Percentiles rank a stretch among this genome's conserved stretches.
Evolutionary conservation across 2,797 vertebrate species (phyloP).

Genomic region (Novumbra hubbsi): DNA sequence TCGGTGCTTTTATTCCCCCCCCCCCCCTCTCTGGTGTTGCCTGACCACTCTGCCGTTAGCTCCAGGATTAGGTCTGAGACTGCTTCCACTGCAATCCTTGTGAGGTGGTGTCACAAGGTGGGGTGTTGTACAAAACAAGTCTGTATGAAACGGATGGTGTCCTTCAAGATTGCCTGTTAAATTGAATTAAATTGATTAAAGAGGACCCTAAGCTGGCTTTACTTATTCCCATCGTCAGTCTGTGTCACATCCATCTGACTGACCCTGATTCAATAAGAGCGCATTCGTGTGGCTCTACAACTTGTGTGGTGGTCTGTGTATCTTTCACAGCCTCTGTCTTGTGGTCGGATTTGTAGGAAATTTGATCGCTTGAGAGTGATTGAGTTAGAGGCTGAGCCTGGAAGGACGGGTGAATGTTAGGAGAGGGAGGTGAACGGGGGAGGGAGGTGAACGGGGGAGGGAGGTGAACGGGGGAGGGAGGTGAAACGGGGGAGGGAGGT

Average conservation of each 20-base stretch:
- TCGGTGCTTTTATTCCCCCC: conserved; percentile 16
- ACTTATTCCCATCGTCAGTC: not conserved
- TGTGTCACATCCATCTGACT: not conserved
- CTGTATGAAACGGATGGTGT: too few relatives aligned
- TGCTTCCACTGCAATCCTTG: too few relatives aligned
- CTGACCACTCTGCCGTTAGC: too few relatives aligned
- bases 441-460: not conserved
- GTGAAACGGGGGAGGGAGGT: conserved; percentile 24
- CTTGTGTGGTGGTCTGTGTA: not conserved
- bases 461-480: conserved; percentile 2
- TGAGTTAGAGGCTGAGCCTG: not conserved
- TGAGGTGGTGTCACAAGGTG: too few relatives aligned
- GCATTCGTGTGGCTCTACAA: not conserved
- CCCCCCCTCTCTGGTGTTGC: not conserved
- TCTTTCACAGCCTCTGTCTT: not conserved
- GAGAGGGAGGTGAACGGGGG: conserved; percentile 1
- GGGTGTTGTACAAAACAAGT: too few relatives aligned
- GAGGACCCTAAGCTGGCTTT: not conserved
- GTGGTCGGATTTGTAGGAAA: conserved; percentile 5
- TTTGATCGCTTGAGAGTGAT: not conserved
- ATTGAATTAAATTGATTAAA: not conserved
- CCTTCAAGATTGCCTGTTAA: too few relatives aligned
- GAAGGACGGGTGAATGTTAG: not conserved
- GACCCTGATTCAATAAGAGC: not conserved
- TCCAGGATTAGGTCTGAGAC: too few relatives aligned